A percentile compares a stretch with the other conserved stretches of the same genome.
phyloP scores from a whole-genome alignment of 30 jellyfish, hydroid and myxozoan species.

The Aurelia aurita region DNA sequence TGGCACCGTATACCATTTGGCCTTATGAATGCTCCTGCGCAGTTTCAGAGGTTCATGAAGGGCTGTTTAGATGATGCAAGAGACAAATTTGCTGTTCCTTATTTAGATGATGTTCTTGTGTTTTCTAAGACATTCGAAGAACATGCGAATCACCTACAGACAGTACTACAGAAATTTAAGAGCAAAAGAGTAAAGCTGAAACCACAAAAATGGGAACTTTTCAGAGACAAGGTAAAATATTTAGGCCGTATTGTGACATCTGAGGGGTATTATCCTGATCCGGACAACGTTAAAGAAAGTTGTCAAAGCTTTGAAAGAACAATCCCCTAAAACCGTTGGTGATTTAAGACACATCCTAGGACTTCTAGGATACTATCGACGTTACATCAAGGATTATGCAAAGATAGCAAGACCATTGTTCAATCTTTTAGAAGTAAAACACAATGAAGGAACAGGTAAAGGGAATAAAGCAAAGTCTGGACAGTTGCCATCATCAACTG shows the following conservation, averaged over 20 bases:
- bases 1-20: conserved; percentile 69
- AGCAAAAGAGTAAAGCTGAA: conserved; percentile 63
- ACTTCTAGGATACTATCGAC: conserved; percentile 57
- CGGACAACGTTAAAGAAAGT: conserved; percentile 31
- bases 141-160: conserved; percentile 35
- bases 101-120: conserved; percentile 56
- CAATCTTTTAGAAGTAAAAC: conserved; percentile 17
- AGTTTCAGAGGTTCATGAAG: conserved; percentile 56
- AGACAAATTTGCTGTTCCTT: conserved; percentile 70
- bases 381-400: conserved; percentile 33
- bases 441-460: conserved; percentile 12
- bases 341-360: conserved; percentile 49
- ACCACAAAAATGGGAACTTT: conserved; percentile 50
- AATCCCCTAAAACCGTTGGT: conserved; percentile 40
- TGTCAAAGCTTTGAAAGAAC: conserved; percentile 26
- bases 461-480: conserved; percentile 5
- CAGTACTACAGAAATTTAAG: conserved; percentile 40
- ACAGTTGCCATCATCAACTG: conserved; percentile 35
- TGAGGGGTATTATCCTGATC: conserved; percentile 39
- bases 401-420: conserved; percentile 38
- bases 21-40: conserved; percentile 66
- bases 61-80: conserved; percentile 53
- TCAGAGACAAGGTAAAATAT: conserved; percentile 47
- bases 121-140: conserved; percentile 38
- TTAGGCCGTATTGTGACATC: conserved; percentile 50